A percentile compares a stretch with the other conserved stretches of the same genome.
Evolutionary conservation across 2,797 vertebrate species (phyloP).

Genomic region (Arvicola amphibius): DNA sequence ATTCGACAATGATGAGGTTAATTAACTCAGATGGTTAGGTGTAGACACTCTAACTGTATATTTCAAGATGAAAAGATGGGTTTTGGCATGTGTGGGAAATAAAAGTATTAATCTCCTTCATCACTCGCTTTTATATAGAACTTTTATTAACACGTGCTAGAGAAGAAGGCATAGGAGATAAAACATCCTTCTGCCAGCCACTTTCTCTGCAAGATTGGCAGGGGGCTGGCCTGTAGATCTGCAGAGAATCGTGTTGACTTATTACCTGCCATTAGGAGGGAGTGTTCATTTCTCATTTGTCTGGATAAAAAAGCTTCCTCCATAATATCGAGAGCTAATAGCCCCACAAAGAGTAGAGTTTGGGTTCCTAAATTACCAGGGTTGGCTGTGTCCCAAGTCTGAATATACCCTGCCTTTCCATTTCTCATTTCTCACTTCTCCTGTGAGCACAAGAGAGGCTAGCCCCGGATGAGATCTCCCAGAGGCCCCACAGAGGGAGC

Average conservation of each 20-base stretch:
- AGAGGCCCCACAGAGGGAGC: neutral
- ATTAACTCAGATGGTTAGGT: constrained; percentile 71
- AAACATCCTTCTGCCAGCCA: constrained; percentile 53
- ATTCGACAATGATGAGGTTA: constrained; percentile 32
- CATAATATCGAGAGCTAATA: constrained; percentile 67
- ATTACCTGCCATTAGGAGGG: constrained; percentile 69
- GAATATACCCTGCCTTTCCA: neutral
- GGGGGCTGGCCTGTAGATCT: constrained; percentile 67
- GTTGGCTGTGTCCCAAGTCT: constrained; percentile 67
- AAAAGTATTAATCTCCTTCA: constrained; percentile 83
- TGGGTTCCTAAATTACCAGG: constrained; percentile 74
- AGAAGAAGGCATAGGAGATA: constrained; percentile 57
- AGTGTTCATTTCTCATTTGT: constrained; percentile 75
- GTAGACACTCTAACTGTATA: constrained; percentile 65
- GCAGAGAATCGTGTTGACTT: constrained; percentile 69
- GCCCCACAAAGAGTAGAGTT: constrained; percentile 63
- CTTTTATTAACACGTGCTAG: constrained; percentile 80
- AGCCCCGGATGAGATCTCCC: neutral
- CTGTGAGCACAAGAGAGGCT: neutral
- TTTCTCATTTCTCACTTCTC: neutral
- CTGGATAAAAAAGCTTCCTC: constrained; percentile 74
- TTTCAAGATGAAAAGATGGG: constrained; percentile 70
- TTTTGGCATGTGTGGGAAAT: constrained; percentile 81
- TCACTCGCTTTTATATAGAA: constrained; percentile 83
- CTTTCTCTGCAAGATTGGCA: constrained; percentile 68